Base-by-base conservation (phyloP, 2,113 vertebrate genomes). In the Mungos mungo region DNA sequence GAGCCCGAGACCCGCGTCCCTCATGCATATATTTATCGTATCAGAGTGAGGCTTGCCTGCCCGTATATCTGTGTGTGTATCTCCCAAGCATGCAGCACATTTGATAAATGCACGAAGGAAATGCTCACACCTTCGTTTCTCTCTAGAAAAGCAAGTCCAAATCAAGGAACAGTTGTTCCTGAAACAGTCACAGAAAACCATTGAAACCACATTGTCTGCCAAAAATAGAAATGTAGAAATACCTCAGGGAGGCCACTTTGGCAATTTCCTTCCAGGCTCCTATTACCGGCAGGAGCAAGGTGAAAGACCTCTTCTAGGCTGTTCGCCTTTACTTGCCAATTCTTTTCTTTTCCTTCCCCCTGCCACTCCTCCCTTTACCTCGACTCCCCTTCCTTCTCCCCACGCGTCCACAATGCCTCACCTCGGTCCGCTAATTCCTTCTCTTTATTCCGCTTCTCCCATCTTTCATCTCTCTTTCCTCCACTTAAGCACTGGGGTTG, bases 211-310 rank as follows among this genome's bases (percentile, higher is more conserved):
- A 71, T 9, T 72, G 82, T 97, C 71, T 47, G 79, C 93, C 96
- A 89, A 93, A 97, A 97, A 96, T 84, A 97, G 97, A 95, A 93
- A 95, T 7, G 72, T n/a, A 95, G 93, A 82, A 96, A 95, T 88
- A 83, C 93, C 90, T 96, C 45, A 27, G 93, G 93, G 97, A 97
- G 52, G 45, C 87, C 41, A 23, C 65, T 95, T 66, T 65, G 93
- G 93, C 87, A 82, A 47, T 88, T 95, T 96, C 88, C 90, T 96
- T 84, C 65, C 6, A 88, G 83, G 60, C 80, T 88, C 68, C 85
- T 33, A 80, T 98, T 96, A 97, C 87, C 45, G 81, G 57, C 81
- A 71, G 82, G 97, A 97, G 90, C 90, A 63, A 85, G 89, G 97
- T 72, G 80, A 79, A 13, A 3, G 93, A 69, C 83, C 96, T 93